Conservation (phyloP, 1,140 invertebrate species). For the Dendroctonus ponderosae region DNA sequence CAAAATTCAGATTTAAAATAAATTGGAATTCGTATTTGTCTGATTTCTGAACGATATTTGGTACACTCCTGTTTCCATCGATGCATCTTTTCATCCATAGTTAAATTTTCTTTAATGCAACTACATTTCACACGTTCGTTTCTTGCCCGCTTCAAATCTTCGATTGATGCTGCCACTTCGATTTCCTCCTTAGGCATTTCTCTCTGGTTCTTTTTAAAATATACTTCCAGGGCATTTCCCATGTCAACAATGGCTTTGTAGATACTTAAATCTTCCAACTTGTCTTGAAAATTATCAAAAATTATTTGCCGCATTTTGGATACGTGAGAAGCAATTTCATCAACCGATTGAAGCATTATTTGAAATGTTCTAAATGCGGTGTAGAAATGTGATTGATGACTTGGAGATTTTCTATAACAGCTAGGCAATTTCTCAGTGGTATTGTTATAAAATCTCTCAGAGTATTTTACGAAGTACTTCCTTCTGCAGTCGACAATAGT, state of each 20-base stretch:
- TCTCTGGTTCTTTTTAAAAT: not conserved
- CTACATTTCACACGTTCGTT: slow-evolving; percentile 12
- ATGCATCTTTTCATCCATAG: slow-evolving; percentile 23
- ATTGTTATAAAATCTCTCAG: slow-evolving; percentile 24
- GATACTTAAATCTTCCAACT: not conserved
- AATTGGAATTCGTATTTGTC: slow-evolving; percentile 4
- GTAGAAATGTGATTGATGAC: slow-evolving; percentile 6
- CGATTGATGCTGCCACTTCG: slow-evolving; percentile 3
- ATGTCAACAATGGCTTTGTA: slow-evolving; percentile 4
- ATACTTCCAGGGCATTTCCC: slow-evolving; percentile 3
- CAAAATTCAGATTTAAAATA: slow-evolving; percentile 36
- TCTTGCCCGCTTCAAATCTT: not conserved
- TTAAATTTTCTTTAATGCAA: slow-evolving; percentile 17
- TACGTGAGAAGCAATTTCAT: slow-evolving; percentile 10
- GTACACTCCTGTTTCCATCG: slow-evolving; percentile 21
- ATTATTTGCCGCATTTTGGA: not conserved
- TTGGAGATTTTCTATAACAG: not conserved
- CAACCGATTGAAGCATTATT: slow-evolving; percentile 14
- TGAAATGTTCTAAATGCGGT: slow-evolving; percentile 20
- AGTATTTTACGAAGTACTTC: slow-evolving; percentile 10
- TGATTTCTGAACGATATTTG: slow-evolving; percentile 20
- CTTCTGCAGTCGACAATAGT: slow-evolving; percentile 17
- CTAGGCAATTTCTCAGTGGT: not conserved
- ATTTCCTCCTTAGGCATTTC: slow-evolving; percentile 5
- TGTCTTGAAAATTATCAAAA: not conserved